Evolutionary conservation across 1,140 invertebrate species (phyloP).

Genomic region (Helicoverpa zea): DNA sequence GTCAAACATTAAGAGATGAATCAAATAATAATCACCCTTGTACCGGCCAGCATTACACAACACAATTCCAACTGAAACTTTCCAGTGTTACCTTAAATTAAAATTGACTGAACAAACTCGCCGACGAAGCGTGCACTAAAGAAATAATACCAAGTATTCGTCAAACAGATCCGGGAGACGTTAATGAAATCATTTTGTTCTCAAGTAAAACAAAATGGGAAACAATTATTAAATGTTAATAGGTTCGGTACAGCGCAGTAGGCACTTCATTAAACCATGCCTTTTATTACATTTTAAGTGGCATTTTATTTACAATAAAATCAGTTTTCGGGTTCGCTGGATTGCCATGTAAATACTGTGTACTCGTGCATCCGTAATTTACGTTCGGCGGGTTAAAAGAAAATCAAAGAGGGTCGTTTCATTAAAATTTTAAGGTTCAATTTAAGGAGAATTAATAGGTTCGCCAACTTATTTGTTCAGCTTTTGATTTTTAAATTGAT

Average conservation of each 20-base stretch:
- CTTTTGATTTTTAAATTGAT: background rate
- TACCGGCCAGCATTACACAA: constrained; percentile 3
- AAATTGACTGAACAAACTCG: constrained; percentile 40
- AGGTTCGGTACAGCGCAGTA: constrained; percentile 33
- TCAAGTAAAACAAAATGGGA: constrained; percentile 50
- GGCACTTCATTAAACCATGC: constrained; percentile 44
- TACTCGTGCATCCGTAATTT: constrained; percentile 38
- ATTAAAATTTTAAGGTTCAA: constrained; percentile 20
- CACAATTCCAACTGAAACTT: background rate
- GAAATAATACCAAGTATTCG: constrained; percentile 34
- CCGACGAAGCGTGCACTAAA: constrained; percentile 39
- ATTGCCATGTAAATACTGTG: constrained; percentile 42
- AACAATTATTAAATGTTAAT: constrained; percentile 52
- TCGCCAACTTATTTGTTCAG: background rate
- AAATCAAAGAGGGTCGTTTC: constrained; percentile 32
- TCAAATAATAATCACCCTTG: background rate
- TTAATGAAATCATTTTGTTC: constrained; percentile 53
- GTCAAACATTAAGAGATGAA: background rate
- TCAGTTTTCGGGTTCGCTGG: constrained; percentile 27
- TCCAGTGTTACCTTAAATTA: constrained; percentile 30
- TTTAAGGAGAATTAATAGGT: constrained; percentile 11
- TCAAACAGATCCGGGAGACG: constrained; percentile 38
- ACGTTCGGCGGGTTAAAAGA: constrained; percentile 11
- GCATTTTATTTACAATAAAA: constrained; percentile 49
- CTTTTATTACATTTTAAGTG: constrained; percentile 46